Percentiles rank a stretch among this genome's conserved stretches.
phyloP scores from a whole-genome alignment of 35 echinoderm and acorn worm species.

The Stichopus chloronotus region DNA sequence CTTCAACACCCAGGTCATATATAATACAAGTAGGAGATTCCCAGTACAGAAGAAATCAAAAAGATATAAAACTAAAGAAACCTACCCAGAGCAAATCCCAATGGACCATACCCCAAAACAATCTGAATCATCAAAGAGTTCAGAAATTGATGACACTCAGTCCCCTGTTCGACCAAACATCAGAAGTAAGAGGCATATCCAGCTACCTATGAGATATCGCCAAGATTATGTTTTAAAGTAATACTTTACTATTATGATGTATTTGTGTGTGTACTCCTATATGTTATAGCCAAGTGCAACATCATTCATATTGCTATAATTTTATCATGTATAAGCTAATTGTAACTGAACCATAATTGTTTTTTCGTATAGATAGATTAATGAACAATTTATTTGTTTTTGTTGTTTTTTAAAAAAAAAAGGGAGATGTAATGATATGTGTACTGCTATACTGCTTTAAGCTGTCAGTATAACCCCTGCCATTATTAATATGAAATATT shows the following conservation, averaged over 20 bases:
- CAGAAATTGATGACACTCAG: not conserved
- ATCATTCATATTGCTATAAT: too few relatives aligned
- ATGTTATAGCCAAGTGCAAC: too few relatives aligned
- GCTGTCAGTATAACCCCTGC: too few relatives aligned
- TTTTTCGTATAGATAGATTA: not conserved
- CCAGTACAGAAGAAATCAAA: not conserved
- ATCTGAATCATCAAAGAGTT: not conserved
- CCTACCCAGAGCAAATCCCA: not conserved
- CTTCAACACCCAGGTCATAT: not conserved
- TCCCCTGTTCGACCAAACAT: not conserved
- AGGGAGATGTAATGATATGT: constrained; percentile 12
- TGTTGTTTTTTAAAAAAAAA: not conserved
- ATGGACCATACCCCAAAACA: not conserved
- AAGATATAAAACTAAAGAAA: constrained; percentile 29
- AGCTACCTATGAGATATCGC: not conserved
- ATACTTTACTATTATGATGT: not conserved
- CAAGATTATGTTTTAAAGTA: not conserved
- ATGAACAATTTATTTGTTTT: not conserved
- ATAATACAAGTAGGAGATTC: not conserved
- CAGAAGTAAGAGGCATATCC: not conserved
- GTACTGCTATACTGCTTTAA: not conserved
- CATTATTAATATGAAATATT: too few relatives aligned
- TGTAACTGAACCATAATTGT: not conserved
- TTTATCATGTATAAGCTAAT: not conserved
- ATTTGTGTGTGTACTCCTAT: too few relatives aligned